These are phyloP conservation scores for Leptodactylus fuscus DNA, from an alignment of 2,113 vertebrate genomes.

Conservation along the genomic window DNA sequence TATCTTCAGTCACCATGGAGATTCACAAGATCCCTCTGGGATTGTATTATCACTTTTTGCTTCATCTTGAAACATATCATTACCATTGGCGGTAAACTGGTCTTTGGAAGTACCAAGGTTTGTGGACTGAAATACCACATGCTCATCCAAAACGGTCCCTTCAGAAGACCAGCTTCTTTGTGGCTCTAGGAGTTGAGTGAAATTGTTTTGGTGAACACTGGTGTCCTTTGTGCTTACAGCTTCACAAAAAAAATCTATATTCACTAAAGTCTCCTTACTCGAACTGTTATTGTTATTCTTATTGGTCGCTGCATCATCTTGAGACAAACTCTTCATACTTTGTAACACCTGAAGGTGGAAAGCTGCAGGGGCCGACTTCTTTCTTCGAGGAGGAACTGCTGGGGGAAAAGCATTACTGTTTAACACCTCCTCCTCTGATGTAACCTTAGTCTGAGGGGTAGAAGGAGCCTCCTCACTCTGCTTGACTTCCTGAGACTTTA, in stretches of 20 bases:
- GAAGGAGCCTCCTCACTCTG: slow-evolving; percentile 24
- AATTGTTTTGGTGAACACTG: not conserved
- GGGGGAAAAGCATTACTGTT: slow-evolving; percentile 61
- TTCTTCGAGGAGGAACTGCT: slow-evolving; percentile 77
- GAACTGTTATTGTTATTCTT: slow-evolving; percentile 47
- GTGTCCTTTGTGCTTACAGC: not conserved
- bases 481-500: slow-evolving; percentile 62
- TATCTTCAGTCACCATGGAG: slow-evolving; percentile 10
- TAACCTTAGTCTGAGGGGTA: not conserved
- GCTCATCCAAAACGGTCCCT: slow-evolving; percentile 49
- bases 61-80: slow-evolving; percentile 63
- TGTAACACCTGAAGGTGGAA: slow-evolving; percentile 75
- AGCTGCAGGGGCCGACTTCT: slow-evolving; percentile 76
- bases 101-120: not conserved
- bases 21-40: not conserved
- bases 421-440: not conserved
- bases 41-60: slow-evolving; percentile 60
- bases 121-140: slow-evolving; percentile 44
- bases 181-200: not conserved
- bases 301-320: slow-evolving; percentile 53
- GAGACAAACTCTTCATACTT: slow-evolving; percentile 61
- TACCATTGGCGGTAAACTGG: slow-evolving; percentile 65
- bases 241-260: rapidly evolving
- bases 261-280: not conserved
- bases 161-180: slow-evolving; percentile 48